phyloP scores from a whole-genome alignment of 2,888 invertebrate species.

The Drosophila kanekoi region DNA sequence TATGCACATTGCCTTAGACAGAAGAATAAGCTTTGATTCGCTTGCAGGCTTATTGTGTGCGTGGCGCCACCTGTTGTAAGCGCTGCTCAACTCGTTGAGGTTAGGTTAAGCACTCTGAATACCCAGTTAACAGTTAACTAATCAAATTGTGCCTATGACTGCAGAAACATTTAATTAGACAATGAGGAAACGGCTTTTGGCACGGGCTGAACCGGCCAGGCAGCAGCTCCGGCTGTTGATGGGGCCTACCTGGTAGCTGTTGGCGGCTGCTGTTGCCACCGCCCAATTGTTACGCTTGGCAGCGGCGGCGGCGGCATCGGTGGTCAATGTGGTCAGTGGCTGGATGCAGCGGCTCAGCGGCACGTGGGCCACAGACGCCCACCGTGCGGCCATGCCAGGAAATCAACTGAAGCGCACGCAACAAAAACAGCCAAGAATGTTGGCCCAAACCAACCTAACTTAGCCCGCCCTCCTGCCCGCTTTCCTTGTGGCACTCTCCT shows the following conservation, averaged over 20 bases:
- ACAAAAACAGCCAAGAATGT: constrained; percentile 35
- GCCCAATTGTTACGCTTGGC: constrained; percentile 62
- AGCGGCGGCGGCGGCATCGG: constrained; percentile 3
- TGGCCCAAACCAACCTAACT: background rate
- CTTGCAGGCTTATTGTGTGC: no score
- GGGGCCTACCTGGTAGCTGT: constrained; percentile 2
- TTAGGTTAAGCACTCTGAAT: constrained; percentile 10
- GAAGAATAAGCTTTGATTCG: background rate
- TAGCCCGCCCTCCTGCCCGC: no score
- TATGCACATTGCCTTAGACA: background rate
- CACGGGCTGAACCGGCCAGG: background rate
- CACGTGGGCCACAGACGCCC: constrained; percentile 50
- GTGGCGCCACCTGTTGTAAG: constrained; percentile 17
- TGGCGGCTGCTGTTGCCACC: constrained; percentile 32
- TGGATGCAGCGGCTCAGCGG: constrained; percentile 32
- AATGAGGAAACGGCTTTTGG: constrained; percentile 56
- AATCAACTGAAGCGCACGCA: constrained; percentile 52
- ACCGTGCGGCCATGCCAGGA: no score
- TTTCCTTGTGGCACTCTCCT: no score
- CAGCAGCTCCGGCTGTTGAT: background rate
- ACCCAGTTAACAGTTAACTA: constrained; percentile 59
- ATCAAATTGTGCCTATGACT: constrained; percentile 65
- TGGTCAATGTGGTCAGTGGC: constrained; percentile 6
- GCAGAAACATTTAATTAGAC: constrained; percentile 75
- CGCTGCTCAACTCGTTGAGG: constrained; percentile 2